Conservation (phyloP, 2,113 vertebrate species). For the mouse (Mus musculus) region GRCm39 chr12:17245501-17246000, state of each 20-base stretch:
- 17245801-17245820: neutral
- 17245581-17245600: neutral
- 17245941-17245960: neutral
- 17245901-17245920: neutral
- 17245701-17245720: neutral
- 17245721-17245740: neutral
- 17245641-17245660: neutral
- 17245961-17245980: neutral
- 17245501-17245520: rapidly evolving
- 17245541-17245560: neutral
- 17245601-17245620: neutral
- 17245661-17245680: neutral
- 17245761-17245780: neutral
- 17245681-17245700: neutral
- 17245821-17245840: neutral
- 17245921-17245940: neutral
- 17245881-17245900: neutral
- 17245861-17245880: neutral
- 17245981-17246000: neutral
- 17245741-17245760: neutral
- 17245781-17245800: neutral
- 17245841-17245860: neutral
- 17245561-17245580: neutral
- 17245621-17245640: neutral
- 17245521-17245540: neutral